These are phyloP conservation scores for Illadopsis cleaveri DNA, from an alignment of 2,113 vertebrate species.

Conservation along the genomic window DNA sequence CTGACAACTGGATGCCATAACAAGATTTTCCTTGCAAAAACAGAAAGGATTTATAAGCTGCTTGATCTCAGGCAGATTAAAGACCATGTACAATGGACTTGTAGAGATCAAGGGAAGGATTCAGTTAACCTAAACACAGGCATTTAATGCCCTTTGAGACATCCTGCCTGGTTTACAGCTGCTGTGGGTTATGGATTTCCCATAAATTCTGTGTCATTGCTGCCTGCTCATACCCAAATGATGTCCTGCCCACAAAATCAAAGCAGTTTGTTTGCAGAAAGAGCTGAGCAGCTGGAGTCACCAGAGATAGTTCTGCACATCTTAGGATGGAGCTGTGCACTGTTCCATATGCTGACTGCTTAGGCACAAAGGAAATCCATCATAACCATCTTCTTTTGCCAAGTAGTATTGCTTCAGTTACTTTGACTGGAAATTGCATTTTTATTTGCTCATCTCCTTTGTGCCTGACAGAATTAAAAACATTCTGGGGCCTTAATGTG, in stretches of 20 bases:
- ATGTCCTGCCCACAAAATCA: not conserved
- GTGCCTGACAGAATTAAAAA: slow-evolving; percentile 20
- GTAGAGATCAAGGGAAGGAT: slow-evolving; percentile 22
- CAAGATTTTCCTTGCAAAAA: not conserved
- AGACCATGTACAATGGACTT: not conserved
- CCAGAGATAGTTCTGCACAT: not conserved
- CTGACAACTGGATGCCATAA: not conserved
- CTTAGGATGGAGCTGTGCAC: not conserved
- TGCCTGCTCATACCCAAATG: not conserved
- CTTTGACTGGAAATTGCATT: not conserved
- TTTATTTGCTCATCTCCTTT: slow-evolving; percentile 37
- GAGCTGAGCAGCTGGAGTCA: not conserved
- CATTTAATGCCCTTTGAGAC: not conserved
- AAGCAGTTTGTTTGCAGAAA: not conserved
- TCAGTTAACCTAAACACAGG: not conserved
- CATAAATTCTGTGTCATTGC: not conserved
- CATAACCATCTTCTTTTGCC: not conserved
- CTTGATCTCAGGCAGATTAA: slow-evolving; percentile 3
- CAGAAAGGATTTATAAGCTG: slow-evolving; percentile 8
- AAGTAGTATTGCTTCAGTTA: not conserved
- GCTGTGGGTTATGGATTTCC: not conserved
- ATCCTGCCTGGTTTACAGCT: not conserved
- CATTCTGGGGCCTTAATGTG: not conserved
- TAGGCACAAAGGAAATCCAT: not conserved
- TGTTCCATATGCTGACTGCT: not conserved